phyloP scores from a whole-genome alignment of 1,140 invertebrate species.

The Danaus plexippus region DNA sequence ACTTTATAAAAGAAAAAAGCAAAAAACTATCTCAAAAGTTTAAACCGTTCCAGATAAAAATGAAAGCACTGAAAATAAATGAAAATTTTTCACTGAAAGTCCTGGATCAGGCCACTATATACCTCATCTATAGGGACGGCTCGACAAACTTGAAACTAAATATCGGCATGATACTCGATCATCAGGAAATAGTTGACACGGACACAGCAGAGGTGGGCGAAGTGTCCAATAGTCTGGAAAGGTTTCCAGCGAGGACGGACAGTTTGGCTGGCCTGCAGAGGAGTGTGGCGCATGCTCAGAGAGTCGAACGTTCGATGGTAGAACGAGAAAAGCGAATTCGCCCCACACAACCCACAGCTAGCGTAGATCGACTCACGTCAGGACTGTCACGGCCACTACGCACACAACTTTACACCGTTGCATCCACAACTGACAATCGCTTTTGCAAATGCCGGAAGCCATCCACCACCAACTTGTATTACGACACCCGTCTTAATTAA shows the following conservation, averaged over 20 bases:
- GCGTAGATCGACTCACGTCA: slow-evolving; percentile 36
- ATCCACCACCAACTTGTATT: slow-evolving; percentile 34
- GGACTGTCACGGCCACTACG: slow-evolving; percentile 34
- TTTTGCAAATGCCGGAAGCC: slow-evolving; percentile 37
- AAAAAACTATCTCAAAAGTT: slow-evolving; percentile 55
- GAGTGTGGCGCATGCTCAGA: slow-evolving; percentile 42
- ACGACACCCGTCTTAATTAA: slow-evolving; percentile 39
- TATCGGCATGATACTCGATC: slow-evolving; percentile 60
- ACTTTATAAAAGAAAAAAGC: slow-evolving; percentile 60
- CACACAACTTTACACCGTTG: slow-evolving; percentile 26
- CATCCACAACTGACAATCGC: slow-evolving; percentile 19
- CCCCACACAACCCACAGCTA: slow-evolving; percentile 25
- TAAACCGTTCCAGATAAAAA: slow-evolving; percentile 61
- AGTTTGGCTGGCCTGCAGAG: slow-evolving; percentile 48
- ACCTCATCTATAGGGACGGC: slow-evolving; percentile 55
- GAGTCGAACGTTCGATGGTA: slow-evolving; percentile 29
- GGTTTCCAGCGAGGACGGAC: slow-evolving; percentile 48
- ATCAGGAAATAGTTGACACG: slow-evolving; percentile 59
- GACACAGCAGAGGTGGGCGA: slow-evolving; percentile 55
- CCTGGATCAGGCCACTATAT: slow-evolving; percentile 58
- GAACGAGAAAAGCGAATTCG: slow-evolving; percentile 38
- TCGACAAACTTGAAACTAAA: slow-evolving; percentile 53
- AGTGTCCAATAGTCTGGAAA: slow-evolving; percentile 49
- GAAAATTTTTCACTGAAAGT: slow-evolving; percentile 58
- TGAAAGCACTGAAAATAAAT: slow-evolving; percentile 65